Evolutionary conservation across 2,888 invertebrate genomes (phyloP), one percentile per base, ranked within the genome.

Genomic region (Anodontia alba): DNA sequence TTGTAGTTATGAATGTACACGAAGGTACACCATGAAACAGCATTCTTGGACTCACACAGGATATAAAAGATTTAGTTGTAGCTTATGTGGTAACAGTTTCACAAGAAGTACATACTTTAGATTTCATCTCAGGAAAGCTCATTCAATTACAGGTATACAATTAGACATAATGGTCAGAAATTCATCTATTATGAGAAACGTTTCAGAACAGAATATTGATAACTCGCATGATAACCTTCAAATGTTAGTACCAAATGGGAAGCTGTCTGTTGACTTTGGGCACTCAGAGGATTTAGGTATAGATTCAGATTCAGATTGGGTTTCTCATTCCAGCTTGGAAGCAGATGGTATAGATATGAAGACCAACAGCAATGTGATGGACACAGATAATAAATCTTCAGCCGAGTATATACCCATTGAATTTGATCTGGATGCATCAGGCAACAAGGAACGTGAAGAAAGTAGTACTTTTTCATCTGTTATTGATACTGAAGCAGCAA

Each of bases 1-100:
- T 62, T 62, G 62, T 33, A 33, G 62, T 62, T 62, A 62, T 33
- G 62, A 62, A 62, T 62, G 62, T 33, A 62, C 33, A 1, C 62
- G 62, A 62, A 62, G 62, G 20, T 62, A 62, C 62, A 62, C 62
- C 7, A 62, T 62, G 62, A 62, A 62, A 33, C 23, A 26, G 12
- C 62, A 62, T 62, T 26, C 20, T 33, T 62, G 62, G 62, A 62
- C 62, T n/a, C 62, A 62, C 33, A 33, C 62, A n/a, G 62, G 62
- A 10, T 62, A 17, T 20, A 62, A 62, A 62, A 31, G 33, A 62
- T 62, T 33, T 17, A 33, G 62, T 33, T 62, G 62, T 33, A 12
- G 7, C 20, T 62, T 62, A 2, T 62, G 62, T 62, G 62, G 62
- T n/a, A 62, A 62, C 62, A 62, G 62, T 62, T 62, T 62, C n/a